phyloP scores from a whole-genome alignment of 30 jellyfish, hydroid and myxozoan species.

The Aurelia coerulea region DNA sequence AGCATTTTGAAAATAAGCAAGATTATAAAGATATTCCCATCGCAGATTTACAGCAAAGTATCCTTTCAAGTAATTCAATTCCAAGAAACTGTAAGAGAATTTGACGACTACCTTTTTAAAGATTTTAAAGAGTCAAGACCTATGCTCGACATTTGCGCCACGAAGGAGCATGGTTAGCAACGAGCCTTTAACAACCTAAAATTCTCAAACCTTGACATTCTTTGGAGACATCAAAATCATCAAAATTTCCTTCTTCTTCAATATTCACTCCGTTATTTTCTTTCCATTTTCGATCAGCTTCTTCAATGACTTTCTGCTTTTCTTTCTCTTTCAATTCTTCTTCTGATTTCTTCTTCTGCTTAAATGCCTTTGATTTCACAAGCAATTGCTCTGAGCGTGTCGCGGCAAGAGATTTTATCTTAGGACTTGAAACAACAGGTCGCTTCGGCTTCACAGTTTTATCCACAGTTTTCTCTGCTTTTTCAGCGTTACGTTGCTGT shows the following conservation, averaged over 20 bases:
- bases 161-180: no score
- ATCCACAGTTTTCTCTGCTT: not conserved
- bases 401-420: not conserved
- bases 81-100: no score
- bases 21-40: no score
- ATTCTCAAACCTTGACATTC: slow-evolving; percentile 9
- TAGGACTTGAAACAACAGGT: not conserved
- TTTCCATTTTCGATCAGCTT: not conserved
- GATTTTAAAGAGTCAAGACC: no score
- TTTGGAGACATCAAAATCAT: not conserved
- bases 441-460: not conserved
- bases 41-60: no score
- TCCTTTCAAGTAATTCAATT: no score
- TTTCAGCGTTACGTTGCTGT: not conserved
- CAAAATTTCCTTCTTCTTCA: slow-evolving; percentile 25
- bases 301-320: not conserved
- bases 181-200: not conserved
- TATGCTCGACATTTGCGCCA: no score
- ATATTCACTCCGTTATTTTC: not conserved
- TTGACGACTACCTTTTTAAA: no score
- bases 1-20: no score
- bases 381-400: slow-evolving; percentile 39
- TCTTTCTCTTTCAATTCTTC: slow-evolving; percentile 25
- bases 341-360: slow-evolving; percentile 27
- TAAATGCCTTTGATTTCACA: slow-evolving; percentile 26